Evolutionary conservation across 2,888 invertebrate species (phyloP).

Genomic region (Timandra comae): DNA sequence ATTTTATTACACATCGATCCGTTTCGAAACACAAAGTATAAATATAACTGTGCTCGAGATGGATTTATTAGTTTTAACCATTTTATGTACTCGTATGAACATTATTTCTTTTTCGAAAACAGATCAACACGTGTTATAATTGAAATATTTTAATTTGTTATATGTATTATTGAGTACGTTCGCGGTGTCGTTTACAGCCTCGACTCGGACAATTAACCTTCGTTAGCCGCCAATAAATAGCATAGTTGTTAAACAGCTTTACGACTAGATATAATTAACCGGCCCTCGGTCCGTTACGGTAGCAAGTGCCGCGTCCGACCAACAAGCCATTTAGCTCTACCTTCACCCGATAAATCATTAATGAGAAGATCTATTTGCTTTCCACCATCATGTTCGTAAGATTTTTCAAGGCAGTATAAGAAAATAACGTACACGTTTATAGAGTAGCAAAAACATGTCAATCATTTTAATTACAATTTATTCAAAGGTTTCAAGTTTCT

Average conservation of each 20-base stretch:
- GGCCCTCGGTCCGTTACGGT: slow-evolving; percentile 45
- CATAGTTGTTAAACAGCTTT: slow-evolving; percentile 49
- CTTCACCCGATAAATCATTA: slow-evolving; percentile 41
- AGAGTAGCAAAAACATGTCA: too few species aligned
- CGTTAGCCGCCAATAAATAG: slow-evolving; percentile 62
- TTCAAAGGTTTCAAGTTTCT: too few species aligned
- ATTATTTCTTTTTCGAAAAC: too few species aligned
- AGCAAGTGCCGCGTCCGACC: slow-evolving; percentile 37
- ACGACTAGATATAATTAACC: slow-evolving; percentile 61
- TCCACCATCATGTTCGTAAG: slow-evolving; percentile 3
- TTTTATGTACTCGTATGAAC: too few species aligned
- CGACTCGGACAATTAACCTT: slow-evolving; percentile 53
- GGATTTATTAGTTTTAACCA: too few species aligned
- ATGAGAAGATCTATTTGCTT: slow-evolving; percentile 20
- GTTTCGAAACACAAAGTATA: too few species aligned
- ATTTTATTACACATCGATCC: too few species aligned
- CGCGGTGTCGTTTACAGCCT: slow-evolving; percentile 33
- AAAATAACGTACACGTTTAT: too few species aligned
- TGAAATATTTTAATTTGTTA: slow-evolving; percentile 15
- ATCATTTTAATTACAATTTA: too few species aligned
- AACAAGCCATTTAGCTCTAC: slow-evolving; percentile 32
- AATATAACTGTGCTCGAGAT: too few species aligned
- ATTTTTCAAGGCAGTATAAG: too few species aligned
- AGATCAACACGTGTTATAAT: not conserved
- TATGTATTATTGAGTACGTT: slow-evolving; percentile 20